Percentiles rank a stretch among this genome's conserved stretches.
phyloP scores from a whole-genome alignment of 2,113 vertebrate species.

The Tiliqua scincoides region DNA sequence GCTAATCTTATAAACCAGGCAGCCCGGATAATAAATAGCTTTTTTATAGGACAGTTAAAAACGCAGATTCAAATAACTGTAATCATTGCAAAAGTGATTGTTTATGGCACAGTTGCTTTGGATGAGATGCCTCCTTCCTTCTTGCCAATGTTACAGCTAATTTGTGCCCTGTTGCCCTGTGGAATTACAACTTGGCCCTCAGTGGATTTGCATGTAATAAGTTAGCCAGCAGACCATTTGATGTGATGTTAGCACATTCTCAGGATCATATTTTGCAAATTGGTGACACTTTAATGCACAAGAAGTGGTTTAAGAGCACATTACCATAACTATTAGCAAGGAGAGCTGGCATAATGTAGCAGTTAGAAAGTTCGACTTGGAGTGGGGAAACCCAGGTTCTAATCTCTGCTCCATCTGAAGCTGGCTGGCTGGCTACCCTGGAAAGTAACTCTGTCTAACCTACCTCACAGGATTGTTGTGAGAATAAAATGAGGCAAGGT shows the following conservation, averaged over 20 bases:
- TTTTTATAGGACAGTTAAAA: constrained; percentile 64
- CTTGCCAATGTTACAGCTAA: constrained; percentile 38
- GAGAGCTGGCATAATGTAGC: not conserved
- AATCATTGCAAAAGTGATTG: constrained; percentile 50
- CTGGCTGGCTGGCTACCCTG: too few relatives aligned
- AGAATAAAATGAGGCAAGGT: too few relatives aligned
- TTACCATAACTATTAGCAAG: not conserved
- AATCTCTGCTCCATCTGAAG: too few relatives aligned
- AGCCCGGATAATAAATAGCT: constrained; percentile 35
- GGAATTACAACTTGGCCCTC: constrained; percentile 58
- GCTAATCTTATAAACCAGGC: constrained; percentile 43
- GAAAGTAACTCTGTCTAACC: too few relatives aligned
- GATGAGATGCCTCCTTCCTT: constrained; percentile 27
- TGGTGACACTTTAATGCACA: not conserved
- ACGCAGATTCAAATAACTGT: constrained; percentile 55
- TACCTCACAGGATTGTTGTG: too few relatives aligned
- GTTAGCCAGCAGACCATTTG: not conserved
- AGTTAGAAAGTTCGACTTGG: too few relatives aligned
- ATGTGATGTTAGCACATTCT: not conserved
- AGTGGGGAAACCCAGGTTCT: too few relatives aligned
- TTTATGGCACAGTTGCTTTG: constrained; percentile 45
- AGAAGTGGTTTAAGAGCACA: not conserved
- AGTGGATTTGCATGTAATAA: constrained; percentile 17
- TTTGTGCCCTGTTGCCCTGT: constrained; percentile 17
- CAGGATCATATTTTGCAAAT: not conserved